Evolutionary conservation across 2,113 vertebrate genomes (phyloP).

Genomic region (Dasyprocta punctata): DNA sequence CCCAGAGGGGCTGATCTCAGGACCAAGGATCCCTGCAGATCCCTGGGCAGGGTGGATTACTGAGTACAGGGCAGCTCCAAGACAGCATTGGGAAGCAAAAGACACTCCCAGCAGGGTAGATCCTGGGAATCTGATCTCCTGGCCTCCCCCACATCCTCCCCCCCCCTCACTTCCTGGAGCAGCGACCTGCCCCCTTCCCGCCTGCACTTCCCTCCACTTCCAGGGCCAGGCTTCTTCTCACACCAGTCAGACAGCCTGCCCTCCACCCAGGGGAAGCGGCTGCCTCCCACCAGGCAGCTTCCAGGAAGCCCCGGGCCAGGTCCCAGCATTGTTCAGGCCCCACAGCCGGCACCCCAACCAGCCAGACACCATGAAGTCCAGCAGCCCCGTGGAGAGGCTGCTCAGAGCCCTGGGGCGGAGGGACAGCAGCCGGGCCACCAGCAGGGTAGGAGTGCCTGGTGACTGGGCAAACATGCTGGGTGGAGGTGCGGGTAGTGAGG

Average conservation of each 20-base stretch:
- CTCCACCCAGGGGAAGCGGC: conserved; percentile 79
- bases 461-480: conserved; percentile 62
- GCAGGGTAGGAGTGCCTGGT: conserved; percentile 78
- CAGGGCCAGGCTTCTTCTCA: conserved; percentile 80
- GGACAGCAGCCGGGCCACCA: conserved; percentile 80
- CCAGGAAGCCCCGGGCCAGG: conserved; percentile 78
- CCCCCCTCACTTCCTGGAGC: conserved; percentile 76
- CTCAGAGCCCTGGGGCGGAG: conserved; percentile 79
- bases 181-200: conserved; percentile 81
- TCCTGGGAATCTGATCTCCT: conserved; percentile 81
- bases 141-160: conserved; percentile 73
- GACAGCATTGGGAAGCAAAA: background rate
- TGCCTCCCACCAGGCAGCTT: conserved; percentile 69
- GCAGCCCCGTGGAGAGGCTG: conserved; percentile 80
- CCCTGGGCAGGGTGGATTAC: background rate
- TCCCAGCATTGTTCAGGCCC: conserved; percentile 77
- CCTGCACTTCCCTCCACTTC: conserved; percentile 80
- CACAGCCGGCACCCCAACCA: conserved; percentile 36
- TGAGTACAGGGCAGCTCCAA: background rate
- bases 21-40: background rate
- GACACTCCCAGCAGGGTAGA: conserved; percentile 80
- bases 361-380: conserved; percentile 81
- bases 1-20: background rate
- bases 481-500: conserved; percentile 24
- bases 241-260: conserved; percentile 77